A percentile compares a stretch with the other conserved stretches of the same genome.
Evolutionary conservation across 1,140 invertebrate species (phyloP).

Genomic region (Lethrus apterus): DNA sequence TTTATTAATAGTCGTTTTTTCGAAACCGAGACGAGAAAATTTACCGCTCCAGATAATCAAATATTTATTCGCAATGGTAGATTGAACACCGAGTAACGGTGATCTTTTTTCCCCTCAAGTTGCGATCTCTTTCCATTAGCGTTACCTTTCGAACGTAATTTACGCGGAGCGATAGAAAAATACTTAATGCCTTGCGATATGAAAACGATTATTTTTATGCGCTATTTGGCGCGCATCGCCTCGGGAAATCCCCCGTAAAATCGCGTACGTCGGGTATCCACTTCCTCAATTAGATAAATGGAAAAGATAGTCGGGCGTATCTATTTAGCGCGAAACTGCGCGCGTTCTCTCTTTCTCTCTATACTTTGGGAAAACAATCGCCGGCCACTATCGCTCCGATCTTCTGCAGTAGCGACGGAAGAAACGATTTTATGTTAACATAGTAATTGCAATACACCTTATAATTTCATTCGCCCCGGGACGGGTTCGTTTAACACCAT

Average conservation of each 20-base stretch:
- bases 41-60: constrained; percentile 8
- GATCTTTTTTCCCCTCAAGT: not conserved
- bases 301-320: constrained; percentile 8
- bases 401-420: constrained; percentile 9
- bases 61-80: constrained; percentile 8
- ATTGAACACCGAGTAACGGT: constrained; percentile 9
- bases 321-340: not conserved
- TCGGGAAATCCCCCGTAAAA: not conserved
- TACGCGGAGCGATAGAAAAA: not conserved
- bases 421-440: constrained; percentile 8
- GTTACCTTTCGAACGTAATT: too few species aligned
- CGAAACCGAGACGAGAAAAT: not conserved
- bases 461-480: constrained; percentile 7
- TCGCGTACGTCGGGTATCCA: not conserved
- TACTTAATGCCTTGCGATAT: constrained; percentile 4
- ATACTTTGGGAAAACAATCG: constrained; percentile 9
- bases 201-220: constrained; percentile 12
- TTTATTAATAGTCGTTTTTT: not conserved
- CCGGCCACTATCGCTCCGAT: constrained; percentile 2
- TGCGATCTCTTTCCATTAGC: not conserved
- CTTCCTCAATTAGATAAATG: constrained; percentile 14
- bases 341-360: not conserved
- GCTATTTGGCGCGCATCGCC: constrained; percentile 2
- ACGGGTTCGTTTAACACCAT: constrained; percentile 11
- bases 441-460: constrained; percentile 9